These are phyloP conservation scores for Chalcis sispes DNA, from an alignment of 2,888 invertebrate genomes.

Conservation along the genomic window DNA sequence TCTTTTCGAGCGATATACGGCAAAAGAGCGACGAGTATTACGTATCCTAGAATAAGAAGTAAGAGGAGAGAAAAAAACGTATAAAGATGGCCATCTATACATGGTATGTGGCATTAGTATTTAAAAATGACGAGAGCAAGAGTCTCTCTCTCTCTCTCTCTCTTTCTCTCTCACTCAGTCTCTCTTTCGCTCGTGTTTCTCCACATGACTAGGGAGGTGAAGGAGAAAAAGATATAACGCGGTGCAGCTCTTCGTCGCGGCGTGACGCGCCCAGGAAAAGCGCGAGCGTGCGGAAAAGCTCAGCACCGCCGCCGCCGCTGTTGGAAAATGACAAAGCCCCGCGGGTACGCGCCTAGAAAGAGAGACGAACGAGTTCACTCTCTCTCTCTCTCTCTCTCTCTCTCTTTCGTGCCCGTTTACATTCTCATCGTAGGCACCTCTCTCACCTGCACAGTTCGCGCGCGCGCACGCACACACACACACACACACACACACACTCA, in stretches of 20 bases:
- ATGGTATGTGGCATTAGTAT: constrained; percentile 23
- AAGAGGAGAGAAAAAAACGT: not conserved
- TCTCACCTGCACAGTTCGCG: constrained; percentile 1
- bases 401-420: constrained; percentile 7
- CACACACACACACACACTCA: not conserved
- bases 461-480: constrained; percentile 5
- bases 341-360: constrained; percentile 60
- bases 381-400: not conserved
- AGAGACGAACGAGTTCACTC: not conserved
- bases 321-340: constrained; percentile 70
- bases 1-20: no score
- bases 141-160: no score
- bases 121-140: constrained; percentile 19
- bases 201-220: no score
- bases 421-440: constrained; percentile 24
- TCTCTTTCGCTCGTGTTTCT: not conserved
- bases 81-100: not conserved
- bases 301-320: constrained; percentile 49
- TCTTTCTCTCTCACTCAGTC: no score
- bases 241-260: no score
- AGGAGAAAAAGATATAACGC: no score
- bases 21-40: no score
- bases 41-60: no score
- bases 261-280: constrained; percentile 54
- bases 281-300: constrained; percentile 60